Base-by-base conservation (phyloP, 2,888 invertebrate species). In the Ferrisia virgata region DNA sequence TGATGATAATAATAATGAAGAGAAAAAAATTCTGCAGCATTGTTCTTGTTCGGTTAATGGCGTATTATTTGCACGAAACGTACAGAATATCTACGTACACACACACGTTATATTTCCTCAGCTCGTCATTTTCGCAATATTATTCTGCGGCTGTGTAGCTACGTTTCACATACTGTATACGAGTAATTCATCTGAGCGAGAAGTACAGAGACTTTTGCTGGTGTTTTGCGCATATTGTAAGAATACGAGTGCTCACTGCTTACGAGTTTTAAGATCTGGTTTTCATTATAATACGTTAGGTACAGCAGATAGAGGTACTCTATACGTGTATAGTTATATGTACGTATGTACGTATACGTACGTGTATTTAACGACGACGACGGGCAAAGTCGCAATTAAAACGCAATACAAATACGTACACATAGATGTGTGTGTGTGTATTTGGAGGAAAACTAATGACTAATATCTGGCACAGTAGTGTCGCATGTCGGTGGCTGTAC, bases 361-460 rank as follows among this genome's bases (percentile, higher is more conserved):
- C 4, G n/a, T 43, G n/a, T 15, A 15, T 3, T 3, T 1, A 2
- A 13, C 33, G 28, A 33, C 76, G 76, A 5, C 76, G 39, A 22
- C 39, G 39, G 39, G 11, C 39, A 22, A 11, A 33, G 76, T 36
- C 43, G 79, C 79, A 79, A 79, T 79, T 79, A 79, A 79, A 79
- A 43, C 79, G 79, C 40, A 79, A 79, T 79, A 79, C 79, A 79
- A 79, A 79, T 79, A 79, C 40, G 18, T 22, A 33, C n/a, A n/a
- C n/a, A n/a, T n/a, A n/a, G n/a, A n/a, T n/a, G n/a, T n/a, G n/a
- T n/a, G n/a, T n/a, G n/a, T n/a, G n/a, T n/a, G n/a, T n/a, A n/a
- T n/a, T n/a, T n/a, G n/a, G 33, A 36, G 40, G 25, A 39, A 43
- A 40, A 43, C 25, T 79, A 43, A 79, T 79, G 79, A 79, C 39